A percentile compares a stretch with the other conserved stretches of the same genome.
Evolutionary conservation across 2,797 vertebrate species (phyloP).

Genomic region (Selene dorsalis): DNA sequence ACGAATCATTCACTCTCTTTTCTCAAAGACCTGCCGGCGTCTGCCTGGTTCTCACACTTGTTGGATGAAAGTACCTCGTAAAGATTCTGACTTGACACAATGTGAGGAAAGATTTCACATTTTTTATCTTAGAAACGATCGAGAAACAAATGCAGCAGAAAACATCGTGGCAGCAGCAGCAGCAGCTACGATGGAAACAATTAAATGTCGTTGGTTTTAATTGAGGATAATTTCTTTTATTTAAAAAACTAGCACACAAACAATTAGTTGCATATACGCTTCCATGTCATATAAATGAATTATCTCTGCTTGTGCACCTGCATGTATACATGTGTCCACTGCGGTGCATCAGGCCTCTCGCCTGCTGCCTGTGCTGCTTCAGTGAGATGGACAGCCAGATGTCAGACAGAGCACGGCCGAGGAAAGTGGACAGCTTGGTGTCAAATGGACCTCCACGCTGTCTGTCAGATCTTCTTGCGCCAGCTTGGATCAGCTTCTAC

Average conservation of each 20-base stretch:
- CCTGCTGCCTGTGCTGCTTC: background rate
- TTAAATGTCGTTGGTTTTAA: background rate
- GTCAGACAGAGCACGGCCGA: constrained; percentile 29
- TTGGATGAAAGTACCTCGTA: background rate
- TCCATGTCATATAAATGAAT: background rate
- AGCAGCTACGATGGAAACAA: background rate
- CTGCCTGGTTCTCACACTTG: background rate
- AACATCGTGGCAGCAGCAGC: background rate
- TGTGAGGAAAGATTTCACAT: constrained; percentile 4
- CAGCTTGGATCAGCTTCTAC: constrained; percentile 46
- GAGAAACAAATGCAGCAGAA: background rate
- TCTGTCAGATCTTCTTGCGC: constrained; percentile 53
- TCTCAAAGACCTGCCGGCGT: constrained; percentile 17
- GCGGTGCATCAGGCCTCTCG: constrained; percentile 7
- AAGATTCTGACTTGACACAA: constrained; percentile 8
- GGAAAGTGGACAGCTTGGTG: constrained; percentile 46
- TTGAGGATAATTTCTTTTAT: background rate
- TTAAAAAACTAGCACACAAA: background rate
- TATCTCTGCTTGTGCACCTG: constrained; percentile 11
- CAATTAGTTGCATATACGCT: background rate
- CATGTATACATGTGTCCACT: background rate
- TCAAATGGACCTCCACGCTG: constrained; percentile 46
- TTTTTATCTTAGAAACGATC: background rate
- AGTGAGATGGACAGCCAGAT: constrained; percentile 24
- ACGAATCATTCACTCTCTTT: constrained; percentile 12